Evolutionary conservation across 1,140 invertebrate genomes (phyloP), one percentile per base, ranked within the genome.

Genomic region (Phymorhynchus buccinoides): DNA sequence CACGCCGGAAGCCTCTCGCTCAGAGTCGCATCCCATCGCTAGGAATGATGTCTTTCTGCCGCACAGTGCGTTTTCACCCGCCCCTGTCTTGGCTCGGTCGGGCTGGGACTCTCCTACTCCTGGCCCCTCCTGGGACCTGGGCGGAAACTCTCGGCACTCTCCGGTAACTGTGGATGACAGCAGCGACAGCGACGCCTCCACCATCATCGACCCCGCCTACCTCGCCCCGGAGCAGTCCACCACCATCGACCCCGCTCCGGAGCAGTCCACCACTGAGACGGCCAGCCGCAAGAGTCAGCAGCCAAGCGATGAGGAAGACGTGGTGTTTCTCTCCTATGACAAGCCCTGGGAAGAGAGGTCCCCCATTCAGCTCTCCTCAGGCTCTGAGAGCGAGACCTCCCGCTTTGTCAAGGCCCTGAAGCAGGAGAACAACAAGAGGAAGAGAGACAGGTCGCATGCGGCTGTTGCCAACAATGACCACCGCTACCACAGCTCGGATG

Each of bases 261-360:
- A 79, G 32, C 18, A 6, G 22, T 37, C 73, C 16, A 27, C 3
- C 7, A 27, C 27, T 37, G 12, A 41, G 73, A 7, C 73, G 18
- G 12, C 30, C 7, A 32, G 30, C 9, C 16, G 30, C 22, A 6
- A 12, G 6, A 73, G 68, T 35, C 68, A 32, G 3, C 37, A 89
- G 71, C 73, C 62, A 4, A 84, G 85, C 7, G 84, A 86, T 16
- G 85, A 83, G 1, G 91, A 89, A 86, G 90, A 90, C 77, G 86
- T 92, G 41, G 85, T 91, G 27, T 90, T 95, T 73, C 90, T 95
- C 48, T 93, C 92, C n/a, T 94, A 93, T 85, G 93, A 95, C 3
- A 95, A 95, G 88, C 94, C 94, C 18, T 93, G 93, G 84, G 92
- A 93, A 78, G 94, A 94, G 86, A 92, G 94, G 83, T 94, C 95